A percentile compares a stretch with the other conserved stretches of the same genome.
These are phyloP conservation scores for Stichopus horrens DNA, from an alignment of 53 echinoderm and acorn worm species.

Conservation along the genomic window DNA sequence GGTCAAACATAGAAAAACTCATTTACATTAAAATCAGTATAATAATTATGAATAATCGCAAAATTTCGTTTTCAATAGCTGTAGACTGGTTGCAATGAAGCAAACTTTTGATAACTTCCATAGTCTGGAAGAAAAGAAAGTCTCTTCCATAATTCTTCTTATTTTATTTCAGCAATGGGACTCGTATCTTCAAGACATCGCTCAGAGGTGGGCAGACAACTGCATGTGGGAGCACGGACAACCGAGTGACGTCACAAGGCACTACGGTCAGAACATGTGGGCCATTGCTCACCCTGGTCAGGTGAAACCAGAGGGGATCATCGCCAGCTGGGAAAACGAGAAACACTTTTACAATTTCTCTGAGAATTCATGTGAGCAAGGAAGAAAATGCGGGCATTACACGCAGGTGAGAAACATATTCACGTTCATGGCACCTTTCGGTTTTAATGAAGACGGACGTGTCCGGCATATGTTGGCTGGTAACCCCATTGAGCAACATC, in stretches of 20 bases:
- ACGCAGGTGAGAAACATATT: constrained; percentile 53
- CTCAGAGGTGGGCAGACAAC: constrained; percentile 63
- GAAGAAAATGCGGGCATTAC: constrained; percentile 58
- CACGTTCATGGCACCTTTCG: too few relatives aligned
- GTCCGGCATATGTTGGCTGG: too few relatives aligned
- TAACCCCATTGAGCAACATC: too few relatives aligned
- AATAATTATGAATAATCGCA: too few relatives aligned
- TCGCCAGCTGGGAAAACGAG: constrained; percentile 63
- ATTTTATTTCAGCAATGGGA: constrained; percentile 58
- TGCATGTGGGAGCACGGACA: constrained; percentile 68
- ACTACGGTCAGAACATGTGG: constrained; percentile 66
- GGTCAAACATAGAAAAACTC: too few relatives aligned
- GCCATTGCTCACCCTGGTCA: constrained; percentile 17
- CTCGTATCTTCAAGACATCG: constrained; percentile 59
- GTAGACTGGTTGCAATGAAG: too few relatives aligned
- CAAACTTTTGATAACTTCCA: too few relatives aligned
- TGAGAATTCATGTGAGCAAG: constrained; percentile 33
- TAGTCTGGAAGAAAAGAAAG: too few relatives aligned
- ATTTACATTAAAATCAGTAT: too few relatives aligned
- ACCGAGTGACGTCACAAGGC: constrained; percentile 46
- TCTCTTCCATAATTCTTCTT: too few relatives aligned
- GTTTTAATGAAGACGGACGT: too few relatives aligned
- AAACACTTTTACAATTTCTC: constrained; percentile 46
- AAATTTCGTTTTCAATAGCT: too few relatives aligned
- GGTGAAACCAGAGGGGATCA: constrained; percentile 13